Base-by-base conservation (phyloP, 2,113 vertebrate species). In the Sinosuthora webbiana region DNA sequence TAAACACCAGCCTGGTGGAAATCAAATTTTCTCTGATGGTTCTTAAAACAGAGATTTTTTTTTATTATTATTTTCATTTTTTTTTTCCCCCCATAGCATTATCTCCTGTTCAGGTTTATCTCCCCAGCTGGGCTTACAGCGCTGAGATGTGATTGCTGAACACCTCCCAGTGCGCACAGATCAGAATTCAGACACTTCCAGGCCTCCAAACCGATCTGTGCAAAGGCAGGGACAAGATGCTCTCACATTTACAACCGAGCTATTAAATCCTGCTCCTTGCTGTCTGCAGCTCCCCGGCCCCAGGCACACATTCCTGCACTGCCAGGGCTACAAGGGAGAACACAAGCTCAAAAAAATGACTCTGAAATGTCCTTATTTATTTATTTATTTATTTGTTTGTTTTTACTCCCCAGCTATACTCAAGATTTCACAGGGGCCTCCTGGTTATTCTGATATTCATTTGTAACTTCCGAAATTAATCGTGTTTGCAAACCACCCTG, bases 21-120 rank as follows among this genome's bases (percentile, higher is more conserved):
- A 97, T 96, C 90, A 94, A 94, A 97, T 97, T 96, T 95, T 83
- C 89, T 49, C 20, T 92, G 92, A 78, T 5, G 33, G 49, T 45
- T 89, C 90, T 77, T 74, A 77, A 90, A 94, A 91, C 49, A 71
- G 71, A 90, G 44, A 69, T 30, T 25, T 30, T 5, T 47, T 74
- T 37, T n/a, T n/a, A n/a, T n/a, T n/a, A n/a, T n/a, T n/a, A n/a
- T n/a, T n/a, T n/a, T n/a, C n/a, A n/a, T n/a, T n/a, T 87, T 17
- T 41, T 22, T 22, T 17, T 41, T 25, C 21, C 6, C 1, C 25
- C 70, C 30, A n/a, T 37, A 79, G 52, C 94, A 79, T 95, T 94
- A 97, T 57, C 56, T 89, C 49, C 62, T 62, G 59, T 30, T 33
- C 84, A 71, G 68, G 80, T 91, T 60, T 76, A 2, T 83, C 76